Evolutionary conservation across 2,888 invertebrate species (phyloP), one percentile per base, ranked within the genome.

Genomic region (Portevinia maculata): DNA sequence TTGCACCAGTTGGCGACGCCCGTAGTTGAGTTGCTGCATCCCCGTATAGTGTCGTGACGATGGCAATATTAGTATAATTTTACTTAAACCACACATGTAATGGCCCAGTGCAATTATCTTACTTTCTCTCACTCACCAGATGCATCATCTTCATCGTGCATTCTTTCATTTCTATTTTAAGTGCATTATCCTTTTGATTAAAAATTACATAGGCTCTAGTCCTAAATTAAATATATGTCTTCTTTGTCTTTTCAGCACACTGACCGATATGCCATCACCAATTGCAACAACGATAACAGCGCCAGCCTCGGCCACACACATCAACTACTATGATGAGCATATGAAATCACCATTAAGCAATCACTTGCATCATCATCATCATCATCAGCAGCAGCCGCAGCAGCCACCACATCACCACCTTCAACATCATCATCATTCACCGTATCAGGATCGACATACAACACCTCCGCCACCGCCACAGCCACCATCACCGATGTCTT

Each of bases 401-500:
- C 87, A n/a, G 74, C 84, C 41, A 39, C 85, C 15, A 39, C 86
- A 65, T 71, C 84, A 39, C 53, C 85, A 59, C 48, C 78, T 89
- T 46, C 89, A 89, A 60, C 89, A 89, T 79, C 90, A 89, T 69
- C 89, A 89, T 86, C 89, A 89, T 87, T 90, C 90, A 69, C 89
- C 90, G 70, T 83, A 78, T 30, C 78, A 76, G 57, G 83, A 83
- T 62, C 83, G 84, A 60, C 86, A 86, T 74, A 83, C 86, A 11
- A 65, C 85, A 44, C 85, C 86, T 57, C 86, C 86, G 50, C 34
- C 83, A 30, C 85, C 85, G 17, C 83, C 84, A 17, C 93, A 94
- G n/a, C 89, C 95, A 85, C 95, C 95, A 69, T 95, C 95, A 76
- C 95, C 95, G 39, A 94, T 95, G 28, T 94, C 95, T 19, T 93